Evolutionary conservation across 1,140 invertebrate genomes (phyloP), one percentile per base, ranked within the genome.

Genomic region (Daktulosphaira vitifoliae): DNA sequence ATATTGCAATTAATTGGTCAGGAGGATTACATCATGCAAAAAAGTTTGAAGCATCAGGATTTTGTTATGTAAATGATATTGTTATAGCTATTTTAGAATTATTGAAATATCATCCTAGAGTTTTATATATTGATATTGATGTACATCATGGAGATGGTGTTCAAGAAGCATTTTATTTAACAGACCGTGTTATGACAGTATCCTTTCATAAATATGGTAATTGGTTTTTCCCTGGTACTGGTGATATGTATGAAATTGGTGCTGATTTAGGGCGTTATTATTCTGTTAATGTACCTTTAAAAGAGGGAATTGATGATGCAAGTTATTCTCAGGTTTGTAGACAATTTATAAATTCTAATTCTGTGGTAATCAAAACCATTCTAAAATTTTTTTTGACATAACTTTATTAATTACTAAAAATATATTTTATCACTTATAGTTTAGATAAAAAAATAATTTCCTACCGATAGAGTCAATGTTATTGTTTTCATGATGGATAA

Each of bases 91-190:
- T 99, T 71, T 77, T 99, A 56, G 97, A 99, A 76, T 78, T 99
- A 13, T 76, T 99, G 0, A 96, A 95, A 74, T 95, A 95, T 73
- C 89, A 97, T 76, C 87, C 92, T 1, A 78, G 97, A 69, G 96
- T 99, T 11, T 76, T 99, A 13, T 99, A 99, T 72, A 97, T 99
- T 66, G 97, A 99, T 73, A 99, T 99, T 69, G 97, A 99, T 73
- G 97, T 99, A 8, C 97, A 99, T 76, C 97, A 99, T 76, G 96
- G 96, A 0, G 96, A 99, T 78, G 96, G 96, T 1, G 96, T 99
- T 0, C 95, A 99, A 76, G 96, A 99, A 78, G 96, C 96, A 1
- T 99, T 99, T 78, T 98, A 99, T 74, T 78, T 97, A 1, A 98
- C 96, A 0, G 96, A 99, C 76, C 78, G 96, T 50, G 96, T 99